phyloP scores from a whole-genome alignment of 1,140 invertebrate genomes.

The Papilio aristodemus region DNA sequence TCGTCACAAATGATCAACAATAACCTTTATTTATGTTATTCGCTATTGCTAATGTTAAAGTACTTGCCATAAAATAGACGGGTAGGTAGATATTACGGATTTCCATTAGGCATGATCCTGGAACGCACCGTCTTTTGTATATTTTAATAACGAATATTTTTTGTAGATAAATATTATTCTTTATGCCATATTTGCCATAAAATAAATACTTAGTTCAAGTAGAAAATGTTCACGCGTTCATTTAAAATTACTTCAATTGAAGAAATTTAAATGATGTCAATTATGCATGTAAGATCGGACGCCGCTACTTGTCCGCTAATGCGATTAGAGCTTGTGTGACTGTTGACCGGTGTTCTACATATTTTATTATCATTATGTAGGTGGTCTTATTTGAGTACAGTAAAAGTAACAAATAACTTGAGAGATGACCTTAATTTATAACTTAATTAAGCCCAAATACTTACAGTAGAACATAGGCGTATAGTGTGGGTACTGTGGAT shows the following conservation, averaged over 20 bases:
- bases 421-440: conserved; percentile 2
- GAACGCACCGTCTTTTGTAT: too few species aligned
- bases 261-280: not conserved
- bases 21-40: too few species aligned
- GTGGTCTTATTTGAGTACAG: not conserved
- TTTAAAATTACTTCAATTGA: not conserved
- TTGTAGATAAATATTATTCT: too few species aligned
- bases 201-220: not conserved
- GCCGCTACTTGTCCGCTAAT: not conserved
- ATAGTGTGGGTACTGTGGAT: too few species aligned
- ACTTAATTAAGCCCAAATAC: too few species aligned
- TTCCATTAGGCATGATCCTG: too few species aligned
- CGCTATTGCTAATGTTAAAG: too few species aligned
- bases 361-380: not conserved
- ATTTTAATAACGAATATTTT: too few species aligned
- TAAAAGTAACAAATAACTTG: conserved; percentile 9
- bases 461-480: too few species aligned
- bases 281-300: not conserved
- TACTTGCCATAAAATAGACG: too few species aligned
- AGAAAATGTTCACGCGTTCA: not conserved
- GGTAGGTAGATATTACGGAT: too few species aligned
- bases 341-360: conserved; percentile 8
- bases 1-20: too few species aligned
- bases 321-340: conserved; percentile 11
- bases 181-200: not conserved